Base-by-base conservation (phyloP, 1,140 invertebrate species). In the Ctenoplectra terminalis region DNA sequence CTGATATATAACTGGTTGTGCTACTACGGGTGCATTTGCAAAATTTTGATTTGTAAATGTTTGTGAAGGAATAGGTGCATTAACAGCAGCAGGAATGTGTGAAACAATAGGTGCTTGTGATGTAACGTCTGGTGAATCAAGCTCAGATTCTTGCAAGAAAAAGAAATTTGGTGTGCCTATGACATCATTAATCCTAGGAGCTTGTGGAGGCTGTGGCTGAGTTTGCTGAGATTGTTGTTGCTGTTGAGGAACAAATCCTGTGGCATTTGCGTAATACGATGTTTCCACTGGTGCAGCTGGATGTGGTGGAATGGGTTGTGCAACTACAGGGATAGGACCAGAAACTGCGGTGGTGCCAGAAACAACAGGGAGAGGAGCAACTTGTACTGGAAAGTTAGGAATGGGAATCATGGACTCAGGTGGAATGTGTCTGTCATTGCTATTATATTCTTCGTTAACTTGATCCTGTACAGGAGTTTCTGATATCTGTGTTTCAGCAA, bases 41-140 rank as follows among this genome's bases (percentile, higher is more conserved):
- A 95, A 97, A 79, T 95, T 96, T 87, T 97, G 96, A 93, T 97
- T 97, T 43, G 96, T 97, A 87, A 97, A 97, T 40, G 96, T 97
- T 91, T 97, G 96, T 9, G 96, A 95, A 15, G 96, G 96, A 88
- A 97, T 97, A 34, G 95, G 94, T 63, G 93, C 94, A 26, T 95
- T 95, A 4, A 95, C 94, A 13, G 95, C 92, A 15, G 94, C 90
- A 87, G 94, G 94, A 92, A 95, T 95, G 85, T 93, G 93, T 63
- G 93, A 86, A 60, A 92, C 91, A 15, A 93, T 92, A 11, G 91
- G 90, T 77, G 91, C 73, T 81, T 91, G 91, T 52, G 90, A 87
- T 9, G 81, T 83, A 23, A 94, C 93, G 23, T 96, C 95, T 1
- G 96, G 96, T 56, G 95, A 95, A 90, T 97, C 96, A 67, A 97